phyloP scores from a whole-genome alignment of 2,113 vertebrate genomes.

The Vimba vimba region DNA sequence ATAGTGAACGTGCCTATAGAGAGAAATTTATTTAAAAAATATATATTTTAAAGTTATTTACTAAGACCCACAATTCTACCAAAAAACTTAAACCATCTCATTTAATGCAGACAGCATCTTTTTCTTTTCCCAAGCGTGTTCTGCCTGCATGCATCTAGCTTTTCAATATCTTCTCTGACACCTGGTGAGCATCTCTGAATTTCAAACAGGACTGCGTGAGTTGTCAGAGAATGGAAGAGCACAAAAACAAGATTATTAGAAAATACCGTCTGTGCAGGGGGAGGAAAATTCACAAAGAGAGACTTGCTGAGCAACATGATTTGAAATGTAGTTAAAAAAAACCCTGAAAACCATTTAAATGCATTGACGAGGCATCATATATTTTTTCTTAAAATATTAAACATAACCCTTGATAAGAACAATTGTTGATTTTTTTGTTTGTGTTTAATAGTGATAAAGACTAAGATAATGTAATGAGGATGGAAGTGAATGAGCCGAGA shows the following conservation, averaged over 20 bases:
- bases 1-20: no score
- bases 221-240: not conserved
- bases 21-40: no score
- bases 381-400: not conserved
- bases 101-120: slow-evolving; percentile 30
- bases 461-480: not conserved
- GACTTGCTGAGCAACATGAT: no score
- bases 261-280: not conserved
- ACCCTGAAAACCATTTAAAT: not conserved
- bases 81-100: slow-evolving; percentile 4
- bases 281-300: not conserved
- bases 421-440: not conserved
- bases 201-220: slow-evolving; percentile 39
- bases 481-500: not conserved
- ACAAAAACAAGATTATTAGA: slow-evolving; percentile 27
- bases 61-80: not conserved
- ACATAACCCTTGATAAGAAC: not conserved
- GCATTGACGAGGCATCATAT: not conserved
- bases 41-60: not conserved
- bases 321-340: not conserved
- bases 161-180: slow-evolving; percentile 44
- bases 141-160: slow-evolving; percentile 37
- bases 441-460: not conserved
- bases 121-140: slow-evolving; percentile 23
- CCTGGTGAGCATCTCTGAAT: slow-evolving; percentile 43